Evolutionary conservation across 1,140 invertebrate genomes (phyloP), one percentile per base, ranked within the genome.

Genomic region (Penaeus vannamei): DNA sequence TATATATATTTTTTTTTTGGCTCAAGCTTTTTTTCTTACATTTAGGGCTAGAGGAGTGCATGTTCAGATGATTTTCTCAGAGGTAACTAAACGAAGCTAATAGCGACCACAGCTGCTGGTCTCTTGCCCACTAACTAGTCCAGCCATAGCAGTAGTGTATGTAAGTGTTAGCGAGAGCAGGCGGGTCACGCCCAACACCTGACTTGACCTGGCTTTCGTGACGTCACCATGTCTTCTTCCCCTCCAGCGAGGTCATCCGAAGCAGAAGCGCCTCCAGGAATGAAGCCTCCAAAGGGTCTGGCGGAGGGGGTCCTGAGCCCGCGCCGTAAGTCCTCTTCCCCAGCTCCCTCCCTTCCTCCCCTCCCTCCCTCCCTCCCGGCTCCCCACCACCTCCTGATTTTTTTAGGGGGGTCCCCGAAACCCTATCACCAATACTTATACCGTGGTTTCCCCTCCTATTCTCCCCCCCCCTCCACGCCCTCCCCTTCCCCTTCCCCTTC

Each of bases 181-280:
- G 23, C 26, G 14, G 42, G 29, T 79, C 76, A 64, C 46, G n/a
- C 46, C 62, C 85, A 62, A 26, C 84, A 66, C 23, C 14, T 86
- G 76, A 53, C 53, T 17, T 53, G 53, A 53, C 53, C 53, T 53
- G 53, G 53, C 53, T 12, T 17, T 17, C 53, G 53, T 53, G 53
- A 53, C 53, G 17, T 53, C 53, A 53, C 53, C 53, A 53, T 53
- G 53, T 53, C 53, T 86, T 60, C 80, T 86, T 61, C 77, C 46
- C 79, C 85, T 86, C 85, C 85, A 86, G 77, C 62, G 77, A 86
- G 26, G 46, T 86, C 77, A 86, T 86, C 85, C 85, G 64, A 77
- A 80, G 60, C 77, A 80, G 77, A 86, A 86, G 77, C 22, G 61
- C 77, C 32, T 80, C 76, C 29, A 76, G 62, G 64, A 86, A 42